Base-by-base conservation (phyloP, 2,113 vertebrate species). In the Sander lucioperca region DNA sequence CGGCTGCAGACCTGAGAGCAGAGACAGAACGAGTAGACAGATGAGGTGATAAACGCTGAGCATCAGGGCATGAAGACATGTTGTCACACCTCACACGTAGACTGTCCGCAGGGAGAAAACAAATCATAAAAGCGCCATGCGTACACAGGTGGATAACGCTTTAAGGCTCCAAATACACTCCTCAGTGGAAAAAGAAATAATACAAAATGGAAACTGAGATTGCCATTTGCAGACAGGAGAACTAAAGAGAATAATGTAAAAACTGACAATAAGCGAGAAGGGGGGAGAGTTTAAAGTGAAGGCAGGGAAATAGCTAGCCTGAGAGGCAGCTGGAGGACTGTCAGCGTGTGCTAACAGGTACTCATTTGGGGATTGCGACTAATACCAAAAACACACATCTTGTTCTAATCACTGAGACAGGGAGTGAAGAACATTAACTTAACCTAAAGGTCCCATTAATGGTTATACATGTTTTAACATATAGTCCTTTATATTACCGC, bases 1-100 rank as follows among this genome's bases (percentile, higher is more conserved):
- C 12, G 21, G 50, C 19, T 51, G 18, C 50, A 74, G 45, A 59
- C 58, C 16, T 66, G 47, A 78, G 57, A 74, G 61, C 63, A 79
- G 69, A 63, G 9, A 74, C 1, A 7, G 14, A 27, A 45, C 21
- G 1, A 76, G 48, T 23, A 71, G 65, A 79, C 21, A 57, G 59
- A 63, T 50, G 21, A 72, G 53, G 51, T 63, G 57, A 63, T 18
- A 70, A 57, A 48, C 66, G 53, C 27, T 43, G 59, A 59, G 53
- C 59, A 59, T n/a, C 53, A 8, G 76, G 39, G 56, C 70, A 64
- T 68, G 51, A 77, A 59, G 65, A 54, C 23, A 43, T 51, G 58
- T 33, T 77, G 66, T 75, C 69, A 76, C 43, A 67, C 33, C 16
- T 67, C 33, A 33, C 15, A n/a, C 4, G 2, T 23, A 59, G 23